A percentile compares a stretch with the other conserved stretches of the same genome.
phyloP scores from a whole-genome alignment of 92 coral and sea anemone species.

The Virgularia gustaviana region DNA sequence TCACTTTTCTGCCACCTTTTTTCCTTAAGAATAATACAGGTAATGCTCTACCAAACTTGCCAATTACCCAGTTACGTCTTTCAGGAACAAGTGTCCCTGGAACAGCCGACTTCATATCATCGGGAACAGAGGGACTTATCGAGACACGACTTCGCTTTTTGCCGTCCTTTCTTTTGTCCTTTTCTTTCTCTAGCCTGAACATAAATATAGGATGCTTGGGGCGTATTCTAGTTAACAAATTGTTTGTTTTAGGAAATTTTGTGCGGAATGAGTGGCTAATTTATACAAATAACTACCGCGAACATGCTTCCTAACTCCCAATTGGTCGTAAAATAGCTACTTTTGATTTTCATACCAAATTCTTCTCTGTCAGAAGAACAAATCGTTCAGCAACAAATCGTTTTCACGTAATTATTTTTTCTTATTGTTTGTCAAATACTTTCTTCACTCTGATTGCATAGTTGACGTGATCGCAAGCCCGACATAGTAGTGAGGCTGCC shows the following conservation, averaged over 20 bases:
- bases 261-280: too few relatives aligned
- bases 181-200: slow-evolving; percentile 48
- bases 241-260: not conserved
- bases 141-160: not conserved
- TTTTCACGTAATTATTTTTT: too few relatives aligned
- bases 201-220: slow-evolving; percentile 12
- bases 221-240: not conserved
- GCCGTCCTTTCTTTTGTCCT: not conserved
- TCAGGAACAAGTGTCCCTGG: slow-evolving; percentile 90
- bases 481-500: too few relatives aligned
- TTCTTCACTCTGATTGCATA: too few relatives aligned
- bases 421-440: too few relatives aligned
- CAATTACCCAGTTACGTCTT: slow-evolving; percentile 85
- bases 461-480: too few relatives aligned
- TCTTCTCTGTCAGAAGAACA: too few relatives aligned
- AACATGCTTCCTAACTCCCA: too few relatives aligned
- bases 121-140: not conserved
- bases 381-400: too few relatives aligned
- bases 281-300: too few relatives aligned
- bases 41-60: slow-evolving; percentile 83
- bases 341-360: too few relatives aligned
- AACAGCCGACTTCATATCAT: slow-evolving; percentile 63
- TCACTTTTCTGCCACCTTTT: slow-evolving; percentile 63
- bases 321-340: too few relatives aligned
- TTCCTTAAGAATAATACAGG: slow-evolving; percentile 81